Percentiles rank a stretch among this genome's conserved stretches.
Conservation (phyloP, 2,888 invertebrate genomes). For the Ornithoptera alexandrae region DNA sequence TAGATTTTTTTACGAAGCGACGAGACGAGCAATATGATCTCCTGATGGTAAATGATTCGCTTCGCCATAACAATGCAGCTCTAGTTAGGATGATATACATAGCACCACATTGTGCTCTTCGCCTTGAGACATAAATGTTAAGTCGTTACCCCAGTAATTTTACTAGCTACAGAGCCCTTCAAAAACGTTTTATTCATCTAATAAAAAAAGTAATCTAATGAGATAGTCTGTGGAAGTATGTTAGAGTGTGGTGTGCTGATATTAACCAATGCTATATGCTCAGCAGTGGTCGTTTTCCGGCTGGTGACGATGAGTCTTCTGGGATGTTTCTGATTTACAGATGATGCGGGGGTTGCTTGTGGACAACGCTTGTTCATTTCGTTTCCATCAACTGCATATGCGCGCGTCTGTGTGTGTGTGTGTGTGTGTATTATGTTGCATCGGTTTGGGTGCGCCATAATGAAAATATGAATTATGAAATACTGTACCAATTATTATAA, state of each 20-base stretch:
- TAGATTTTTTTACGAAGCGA: too few species aligned
- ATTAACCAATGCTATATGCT: conserved; percentile 20
- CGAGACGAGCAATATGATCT: too few species aligned
- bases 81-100: too few species aligned
- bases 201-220: not conserved
- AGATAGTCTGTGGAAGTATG: conserved; percentile 7
- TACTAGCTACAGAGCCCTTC: too few species aligned
- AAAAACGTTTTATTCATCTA: not conserved
- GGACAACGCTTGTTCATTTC: conserved; percentile 24
- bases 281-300: too few species aligned
- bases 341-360: conserved; percentile 14
- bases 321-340: conserved; percentile 28
- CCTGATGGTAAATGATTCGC: too few species aligned
- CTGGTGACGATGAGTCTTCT: conserved; percentile 5
- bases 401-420: conserved; percentile 21
- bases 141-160: too few species aligned
- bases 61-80: too few species aligned
- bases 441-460: not conserved
- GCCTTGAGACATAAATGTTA: too few species aligned
- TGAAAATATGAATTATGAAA: not conserved
- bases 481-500: not conserved
- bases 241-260: conserved; percentile 13
- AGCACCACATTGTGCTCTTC: too few species aligned
- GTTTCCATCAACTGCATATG: conserved; percentile 6
- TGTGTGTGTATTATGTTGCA: conserved; percentile 13